phyloP scores from a whole-genome alignment of 92 coral and sea anemone species.

The Epizoanthus ramosus region DNA sequence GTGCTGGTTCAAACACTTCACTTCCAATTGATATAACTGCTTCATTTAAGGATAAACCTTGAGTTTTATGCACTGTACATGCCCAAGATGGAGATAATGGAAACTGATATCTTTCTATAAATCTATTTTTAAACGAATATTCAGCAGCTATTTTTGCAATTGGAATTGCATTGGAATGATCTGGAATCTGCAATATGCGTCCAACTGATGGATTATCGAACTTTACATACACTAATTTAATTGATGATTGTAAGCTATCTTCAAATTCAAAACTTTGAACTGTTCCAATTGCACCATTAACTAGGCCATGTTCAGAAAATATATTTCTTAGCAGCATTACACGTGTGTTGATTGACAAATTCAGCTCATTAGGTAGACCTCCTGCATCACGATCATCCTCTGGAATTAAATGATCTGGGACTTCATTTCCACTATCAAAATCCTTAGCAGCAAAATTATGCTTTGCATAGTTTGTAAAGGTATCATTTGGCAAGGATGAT shows the following conservation, averaged over 20 bases:
- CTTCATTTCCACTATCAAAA: too few species aligned
- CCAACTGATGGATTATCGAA: constrained; percentile 53
- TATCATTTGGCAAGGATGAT: constrained; percentile 3
- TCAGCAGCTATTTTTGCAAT: constrained; percentile 48
- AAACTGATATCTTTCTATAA: constrained; percentile 56
- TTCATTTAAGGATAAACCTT: constrained; percentile 51
- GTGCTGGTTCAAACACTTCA: too few species aligned
- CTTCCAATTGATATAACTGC: constrained; percentile 32
- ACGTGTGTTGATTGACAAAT: constrained; percentile 31
- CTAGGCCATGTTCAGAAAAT: constrained; percentile 43
- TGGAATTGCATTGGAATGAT: constrained; percentile 28
- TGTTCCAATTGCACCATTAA: constrained; percentile 66
- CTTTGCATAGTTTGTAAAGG: too few species aligned
- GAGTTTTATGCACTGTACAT: constrained; percentile 51
- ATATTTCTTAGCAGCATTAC: constrained; percentile 61
- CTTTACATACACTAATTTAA: constrained; percentile 25
- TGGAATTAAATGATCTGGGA: neutral
- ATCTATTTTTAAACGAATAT: constrained; percentile 36
- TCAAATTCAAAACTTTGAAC: constrained; percentile 28
- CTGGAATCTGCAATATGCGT: neutral
- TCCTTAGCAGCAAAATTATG: too few species aligned
- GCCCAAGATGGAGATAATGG: constrained; percentile 65
- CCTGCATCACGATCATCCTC: constrained; percentile 20
- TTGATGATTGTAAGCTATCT: neutral
- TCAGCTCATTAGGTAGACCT: constrained; percentile 30